Conservation (phyloP, 2,888 invertebrate species). For the Macrosoma leucophasiata region DNA sequence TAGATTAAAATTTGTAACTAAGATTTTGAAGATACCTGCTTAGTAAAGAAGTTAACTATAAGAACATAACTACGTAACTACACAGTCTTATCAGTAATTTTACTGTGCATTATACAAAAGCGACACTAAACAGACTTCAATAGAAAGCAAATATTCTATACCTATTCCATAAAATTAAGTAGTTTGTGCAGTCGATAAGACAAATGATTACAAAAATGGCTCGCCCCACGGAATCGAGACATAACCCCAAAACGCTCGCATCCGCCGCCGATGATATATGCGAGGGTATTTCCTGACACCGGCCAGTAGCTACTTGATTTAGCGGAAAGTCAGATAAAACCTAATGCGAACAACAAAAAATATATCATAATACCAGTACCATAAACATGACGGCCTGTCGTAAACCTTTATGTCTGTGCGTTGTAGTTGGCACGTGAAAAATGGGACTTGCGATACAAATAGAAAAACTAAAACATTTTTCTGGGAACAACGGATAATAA, state of each 20-base stretch:
- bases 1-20: no score
- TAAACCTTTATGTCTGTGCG: conserved; percentile 74
- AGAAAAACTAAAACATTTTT: conserved; percentile 39
- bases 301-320: conserved; percentile 76
- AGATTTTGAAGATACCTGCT: no score
- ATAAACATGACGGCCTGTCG: conserved; percentile 75
- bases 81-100: no score
- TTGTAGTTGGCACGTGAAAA: conserved; percentile 70
- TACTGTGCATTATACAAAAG: no score
- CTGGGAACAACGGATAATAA: conserved; percentile 25
- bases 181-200: conserved; percentile 53
- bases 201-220: conserved; percentile 44
- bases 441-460: conserved; percentile 58
- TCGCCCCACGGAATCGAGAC: conserved; percentile 51
- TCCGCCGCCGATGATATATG: conserved; percentile 67
- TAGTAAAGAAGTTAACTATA: no score
- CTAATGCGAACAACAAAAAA: conserved; percentile 76
- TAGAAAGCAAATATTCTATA: no score
- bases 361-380: conserved; percentile 71
- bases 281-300: conserved; percentile 72
- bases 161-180: no score
- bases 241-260: conserved; percentile 68
- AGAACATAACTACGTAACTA: no score
- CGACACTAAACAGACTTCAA: no score
- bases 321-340: conserved; percentile 76